Base-by-base conservation (phyloP, 2,113 vertebrate species). In the Myiopsitta monachus region DNA sequence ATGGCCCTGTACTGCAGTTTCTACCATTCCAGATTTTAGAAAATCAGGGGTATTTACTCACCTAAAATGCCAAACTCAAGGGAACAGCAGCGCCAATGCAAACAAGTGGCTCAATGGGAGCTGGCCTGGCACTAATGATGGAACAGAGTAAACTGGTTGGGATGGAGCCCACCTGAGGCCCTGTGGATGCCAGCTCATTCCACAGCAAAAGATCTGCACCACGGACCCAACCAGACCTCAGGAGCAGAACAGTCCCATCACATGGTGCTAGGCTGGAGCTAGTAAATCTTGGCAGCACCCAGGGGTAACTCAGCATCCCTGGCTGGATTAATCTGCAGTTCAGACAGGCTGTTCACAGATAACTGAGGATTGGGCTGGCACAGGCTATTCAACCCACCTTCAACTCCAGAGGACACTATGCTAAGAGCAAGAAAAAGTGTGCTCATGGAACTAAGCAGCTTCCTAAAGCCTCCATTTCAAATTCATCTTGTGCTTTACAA, bases 11-110 rank as follows among this genome's bases (percentile, higher is more conserved):
- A 16, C 7, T n/a, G 38, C 43, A 24, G 59, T 21, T 73, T 51
- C 52, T 85, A 57, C 41, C 44, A 59, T 6, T 44, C 49, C 62
- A 24, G 6, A 14, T 18, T 87, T 68, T 39, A 46, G 75, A 27
- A 52, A 70, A 51, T 41, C 49, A 13, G 23, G 2, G 14, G 7
- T 31, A 47, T 19, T 64, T 73, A 21, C 28, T 31, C 28, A 22
- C 7, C 8, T 18, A 54, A 46, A 68, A 26, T 5, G 14, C 23
- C 69, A 62, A 18, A 33, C 17, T 14, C 15, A 8, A 4, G 9
- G 51, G 26, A 85, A 52, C 0, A 0, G 51, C 54, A 59, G n/a
- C 0, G 0, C 38, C 2, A 2, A 85, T 4, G 15, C 36, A 14
- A 66, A 39, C 22, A 11, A 18, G 41, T 0, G 1, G 27, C 59